Percentiles rank a stretch among this genome's conserved stretches.
These are phyloP conservation scores for Heliconius himera DNA, from an alignment of 1,140 invertebrate genomes.

Conservation along the genomic window DNA sequence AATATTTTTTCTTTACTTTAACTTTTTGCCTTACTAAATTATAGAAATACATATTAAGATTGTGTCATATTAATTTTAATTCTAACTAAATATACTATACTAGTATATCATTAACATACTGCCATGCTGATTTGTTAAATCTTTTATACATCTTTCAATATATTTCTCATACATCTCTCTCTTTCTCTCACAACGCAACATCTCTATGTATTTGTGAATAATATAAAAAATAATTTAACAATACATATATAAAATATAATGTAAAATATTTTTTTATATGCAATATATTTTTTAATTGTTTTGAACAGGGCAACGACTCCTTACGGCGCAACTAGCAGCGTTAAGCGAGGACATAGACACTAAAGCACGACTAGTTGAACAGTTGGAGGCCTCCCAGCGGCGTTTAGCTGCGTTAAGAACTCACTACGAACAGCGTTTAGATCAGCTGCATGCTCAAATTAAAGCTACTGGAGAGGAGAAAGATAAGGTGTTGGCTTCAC, in stretches of 20 bases:
- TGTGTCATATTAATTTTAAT: no score
- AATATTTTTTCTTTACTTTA: no score
- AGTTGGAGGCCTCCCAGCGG: slow-evolving; percentile 93
- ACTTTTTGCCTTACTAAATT: no score
- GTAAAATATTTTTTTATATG: background rate
- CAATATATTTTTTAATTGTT: background rate
- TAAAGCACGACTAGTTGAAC: slow-evolving; percentile 96
- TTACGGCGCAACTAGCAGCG: slow-evolving; percentile 88
- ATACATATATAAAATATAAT: background rate
- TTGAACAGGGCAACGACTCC: slow-evolving; percentile 62
- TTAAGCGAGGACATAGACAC: slow-evolving; percentile 95
- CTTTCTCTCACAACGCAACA: no score
- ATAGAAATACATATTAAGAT: no score
- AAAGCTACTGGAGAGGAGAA: slow-evolving; percentile 95
- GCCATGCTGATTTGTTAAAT: no score
- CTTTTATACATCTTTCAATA: no score
- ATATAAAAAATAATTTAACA: no score
- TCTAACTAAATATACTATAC: no score
- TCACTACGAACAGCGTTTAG: slow-evolving; percentile 97
- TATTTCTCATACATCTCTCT: no score
- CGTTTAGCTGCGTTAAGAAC: slow-evolving; percentile 91
- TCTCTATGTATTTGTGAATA: no score
- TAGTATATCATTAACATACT: no score
- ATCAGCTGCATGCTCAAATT: slow-evolving; percentile 93
- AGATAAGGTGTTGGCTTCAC: slow-evolving; percentile 93